Evolutionary conservation across 1,140 invertebrate species (phyloP).

Genomic region (Cotesia typhae): DNA sequence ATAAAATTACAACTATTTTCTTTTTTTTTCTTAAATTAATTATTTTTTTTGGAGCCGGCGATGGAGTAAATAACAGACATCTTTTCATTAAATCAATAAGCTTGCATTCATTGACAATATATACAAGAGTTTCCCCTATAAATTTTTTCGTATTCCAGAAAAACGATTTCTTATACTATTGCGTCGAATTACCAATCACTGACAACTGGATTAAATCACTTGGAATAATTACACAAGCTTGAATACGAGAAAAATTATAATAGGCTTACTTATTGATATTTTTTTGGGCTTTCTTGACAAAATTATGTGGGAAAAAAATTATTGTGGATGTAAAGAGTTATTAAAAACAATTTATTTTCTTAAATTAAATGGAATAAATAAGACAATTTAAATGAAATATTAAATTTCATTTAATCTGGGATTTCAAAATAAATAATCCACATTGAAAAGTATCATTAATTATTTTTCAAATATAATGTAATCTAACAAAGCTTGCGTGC

Average conservation of each 20-base stretch:
- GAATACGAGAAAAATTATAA: neutral
- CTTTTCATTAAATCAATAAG: neutral
- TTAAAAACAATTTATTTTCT: too few relatives aligned
- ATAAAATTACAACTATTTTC: too few relatives aligned
- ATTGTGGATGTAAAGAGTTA: too few relatives aligned
- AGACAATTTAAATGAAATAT: too few relatives aligned
- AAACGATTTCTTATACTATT: slow-evolving; percentile 38
- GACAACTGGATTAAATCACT: slow-evolving; percentile 50
- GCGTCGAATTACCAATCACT: slow-evolving; percentile 50
- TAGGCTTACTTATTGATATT: neutral
- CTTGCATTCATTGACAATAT: slow-evolving; percentile 25
- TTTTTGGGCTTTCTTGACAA: neutral
- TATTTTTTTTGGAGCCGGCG: neutral
- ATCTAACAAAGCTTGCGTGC: neutral
- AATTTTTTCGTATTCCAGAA: slow-evolving; percentile 21
- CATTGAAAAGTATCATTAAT: too few relatives aligned
- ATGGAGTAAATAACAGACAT: neutral
- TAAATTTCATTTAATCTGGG: too few relatives aligned
- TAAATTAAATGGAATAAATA: too few relatives aligned
- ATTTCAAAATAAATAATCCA: too few relatives aligned
- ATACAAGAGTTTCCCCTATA: slow-evolving; percentile 20
- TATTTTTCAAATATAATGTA: too few relatives aligned
- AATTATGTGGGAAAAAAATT: too few relatives aligned
- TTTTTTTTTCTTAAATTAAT: neutral
- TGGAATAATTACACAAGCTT: slow-evolving; percentile 46